phyloP scores from a whole-genome alignment of 2,797 vertebrate species.

The Emys orbicularis region DNA sequence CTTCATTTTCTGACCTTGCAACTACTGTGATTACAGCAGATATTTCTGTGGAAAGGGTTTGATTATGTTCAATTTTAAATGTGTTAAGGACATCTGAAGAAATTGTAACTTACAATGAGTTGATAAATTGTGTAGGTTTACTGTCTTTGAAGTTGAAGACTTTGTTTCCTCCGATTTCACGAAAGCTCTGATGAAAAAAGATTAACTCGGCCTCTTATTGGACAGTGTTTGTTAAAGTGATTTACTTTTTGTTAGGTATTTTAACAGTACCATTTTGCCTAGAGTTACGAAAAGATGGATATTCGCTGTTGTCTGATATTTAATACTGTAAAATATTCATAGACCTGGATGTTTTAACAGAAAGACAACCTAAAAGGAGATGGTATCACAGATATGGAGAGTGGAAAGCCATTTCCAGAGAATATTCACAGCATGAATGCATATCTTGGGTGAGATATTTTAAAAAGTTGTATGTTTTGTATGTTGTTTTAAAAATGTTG shows the following conservation, averaged over 20 bases:
- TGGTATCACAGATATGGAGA: constrained; percentile 77
- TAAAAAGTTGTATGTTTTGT: neutral
- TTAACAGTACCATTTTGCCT: neutral
- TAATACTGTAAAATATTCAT: neutral
- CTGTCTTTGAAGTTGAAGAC: neutral
- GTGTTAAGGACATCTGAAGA: neutral
- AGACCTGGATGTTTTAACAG: constrained; percentile 69
- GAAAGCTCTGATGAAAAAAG: neutral
- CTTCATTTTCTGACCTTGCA: neutral
- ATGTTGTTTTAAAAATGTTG: neutral
- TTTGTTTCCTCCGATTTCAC: neutral
- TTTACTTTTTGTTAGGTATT: neutral
- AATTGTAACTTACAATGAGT: neutral
- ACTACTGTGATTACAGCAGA: neutral
- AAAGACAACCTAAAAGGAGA: constrained; percentile 80
- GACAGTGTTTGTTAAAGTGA: neutral
- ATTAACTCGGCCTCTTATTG: neutral
- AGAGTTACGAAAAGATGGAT: neutral
- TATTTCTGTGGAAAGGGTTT: neutral
- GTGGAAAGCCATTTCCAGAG: constrained; percentile 81
- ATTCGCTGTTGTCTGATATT: neutral
- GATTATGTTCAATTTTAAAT: neutral
- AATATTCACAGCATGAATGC: constrained; percentile 88
- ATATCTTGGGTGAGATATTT: constrained; percentile 86
- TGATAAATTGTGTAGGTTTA: neutral